These are phyloP conservation scores for Pardalotus punctatus DNA, from an alignment of 2,113 vertebrate genomes.

Conservation along the genomic window DNA sequence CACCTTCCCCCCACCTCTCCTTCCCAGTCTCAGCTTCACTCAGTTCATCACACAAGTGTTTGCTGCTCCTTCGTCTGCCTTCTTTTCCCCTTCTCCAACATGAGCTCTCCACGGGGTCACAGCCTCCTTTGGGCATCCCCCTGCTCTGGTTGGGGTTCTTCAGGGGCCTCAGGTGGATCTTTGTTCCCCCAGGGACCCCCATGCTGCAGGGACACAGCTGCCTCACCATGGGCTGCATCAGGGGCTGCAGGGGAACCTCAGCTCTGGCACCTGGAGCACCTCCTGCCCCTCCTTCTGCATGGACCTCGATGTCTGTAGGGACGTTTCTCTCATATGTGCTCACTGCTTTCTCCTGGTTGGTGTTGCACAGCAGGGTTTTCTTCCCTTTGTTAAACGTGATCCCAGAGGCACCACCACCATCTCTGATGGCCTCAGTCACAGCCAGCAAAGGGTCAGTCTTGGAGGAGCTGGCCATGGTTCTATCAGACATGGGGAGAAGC, in stretches of 20 bases:
- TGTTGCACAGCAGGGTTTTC: background rate
- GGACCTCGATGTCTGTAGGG: background rate
- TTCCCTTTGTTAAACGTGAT: fast-evolving
- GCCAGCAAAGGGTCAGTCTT: fast-evolving
- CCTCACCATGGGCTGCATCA: too few species aligned
- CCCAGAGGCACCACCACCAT: fast-evolving
- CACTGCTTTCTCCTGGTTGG: background rate
- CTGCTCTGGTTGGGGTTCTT: fast-evolving
- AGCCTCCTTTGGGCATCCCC: background rate
- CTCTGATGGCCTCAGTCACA: fast-evolving
- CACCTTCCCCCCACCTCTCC: fast-evolving
- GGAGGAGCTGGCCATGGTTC: fast-evolving
- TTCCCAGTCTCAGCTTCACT: background rate
- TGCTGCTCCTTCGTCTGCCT: background rate
- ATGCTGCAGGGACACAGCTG: background rate
- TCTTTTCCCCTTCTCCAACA: background rate
- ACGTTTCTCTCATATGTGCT: background rate
- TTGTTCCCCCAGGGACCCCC: background rate
- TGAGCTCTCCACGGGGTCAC: fast-evolving
- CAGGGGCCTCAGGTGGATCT: background rate
- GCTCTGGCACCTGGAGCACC: fast-evolving
- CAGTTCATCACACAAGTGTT: background rate
- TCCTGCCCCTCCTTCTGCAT: background rate
- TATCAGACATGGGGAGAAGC: fast-evolving
- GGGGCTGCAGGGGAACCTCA: background rate